A percentile compares a stretch with the other conserved stretches of the same genome.
Evolutionary conservation across 2,888 invertebrate genomes (phyloP).

Genomic region (Endomychus coccineus): DNA sequence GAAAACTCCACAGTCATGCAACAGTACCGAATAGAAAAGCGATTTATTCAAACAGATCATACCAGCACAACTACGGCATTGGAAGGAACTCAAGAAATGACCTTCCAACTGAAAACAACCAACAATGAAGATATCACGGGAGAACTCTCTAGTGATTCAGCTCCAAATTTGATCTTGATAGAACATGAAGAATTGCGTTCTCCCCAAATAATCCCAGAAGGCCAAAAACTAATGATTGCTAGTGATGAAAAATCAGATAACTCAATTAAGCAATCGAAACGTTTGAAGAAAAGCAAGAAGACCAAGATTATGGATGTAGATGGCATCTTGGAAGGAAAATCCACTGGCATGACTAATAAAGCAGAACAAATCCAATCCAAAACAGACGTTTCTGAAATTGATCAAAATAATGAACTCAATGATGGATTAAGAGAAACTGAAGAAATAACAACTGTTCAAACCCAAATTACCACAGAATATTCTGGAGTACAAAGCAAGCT

Average conservation of each 20-base stretch:
- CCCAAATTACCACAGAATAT: neutral
- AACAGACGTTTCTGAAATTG: neutral
- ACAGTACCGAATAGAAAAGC: too few species aligned
- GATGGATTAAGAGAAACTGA: neutral
- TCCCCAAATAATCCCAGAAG: too few species aligned
- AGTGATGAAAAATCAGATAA: neutral
- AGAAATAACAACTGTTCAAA: neutral
- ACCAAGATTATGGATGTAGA: slow-evolving; percentile 5
- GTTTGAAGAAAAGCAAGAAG: slow-evolving; percentile 5
- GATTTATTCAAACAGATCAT: too few species aligned
- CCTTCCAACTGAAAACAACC: too few species aligned
- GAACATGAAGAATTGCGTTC: too few species aligned
- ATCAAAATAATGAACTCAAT: neutral
- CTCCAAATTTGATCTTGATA: too few species aligned
- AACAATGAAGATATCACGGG: too few species aligned
- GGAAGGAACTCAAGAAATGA: too few species aligned
- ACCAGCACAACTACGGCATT: too few species aligned
- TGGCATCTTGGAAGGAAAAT: neutral
- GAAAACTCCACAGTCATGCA: too few species aligned
- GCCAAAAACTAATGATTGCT: too few species aligned
- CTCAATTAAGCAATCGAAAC: neutral
- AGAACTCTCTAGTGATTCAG: too few species aligned
- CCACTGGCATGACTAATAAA: neutral
- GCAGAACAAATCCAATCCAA: neutral
- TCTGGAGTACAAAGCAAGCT: neutral